Percentiles rank a stretch among this genome's conserved stretches.
Conservation (phyloP, 1,140 invertebrate species). For the Drosophila littoralis region DNA sequence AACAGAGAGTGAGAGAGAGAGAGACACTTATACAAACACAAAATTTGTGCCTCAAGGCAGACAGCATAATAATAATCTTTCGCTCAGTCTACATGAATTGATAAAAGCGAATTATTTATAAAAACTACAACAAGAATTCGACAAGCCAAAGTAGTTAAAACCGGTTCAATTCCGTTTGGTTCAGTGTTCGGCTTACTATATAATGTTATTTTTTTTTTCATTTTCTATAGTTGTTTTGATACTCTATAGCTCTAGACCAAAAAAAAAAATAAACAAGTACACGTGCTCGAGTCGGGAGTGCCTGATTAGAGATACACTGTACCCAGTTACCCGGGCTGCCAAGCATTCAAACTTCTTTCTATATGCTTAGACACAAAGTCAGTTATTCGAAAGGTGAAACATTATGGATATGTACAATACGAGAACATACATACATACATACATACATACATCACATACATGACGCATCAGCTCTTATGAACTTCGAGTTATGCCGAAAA, state of each 20-base stretch:
- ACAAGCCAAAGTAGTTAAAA: constrained; percentile 33
- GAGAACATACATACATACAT: no score
- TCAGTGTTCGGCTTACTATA: not conserved
- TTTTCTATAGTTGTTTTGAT: constrained; percentile 1
- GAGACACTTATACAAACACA: constrained; percentile 5
- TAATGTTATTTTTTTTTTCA: not conserved
- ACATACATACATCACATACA: no score
- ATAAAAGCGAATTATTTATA: constrained; percentile 39
- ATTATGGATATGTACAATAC: no score
- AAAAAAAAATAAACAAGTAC: not conserved
- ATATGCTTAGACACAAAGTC: no score
- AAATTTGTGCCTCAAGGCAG: constrained; percentile 28
- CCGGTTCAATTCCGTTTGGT: constrained; percentile 32
- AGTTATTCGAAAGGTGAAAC: no score
- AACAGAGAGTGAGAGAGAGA: not conserved
- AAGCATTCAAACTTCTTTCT: no score
- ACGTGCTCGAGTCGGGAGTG: no score
- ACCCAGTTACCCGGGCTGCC: no score
- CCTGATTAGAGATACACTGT: no score
- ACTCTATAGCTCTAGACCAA: not conserved
- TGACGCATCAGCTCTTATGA: no score
- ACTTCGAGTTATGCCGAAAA: no score
- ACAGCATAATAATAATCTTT: constrained; percentile 35
- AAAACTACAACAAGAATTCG: constrained; percentile 16
- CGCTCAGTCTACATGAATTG: constrained; percentile 25